Evolutionary conservation across 2,888 invertebrate genomes (phyloP), one percentile per base, ranked within the genome.

Genomic region (Apodemia hepburni): DNA sequence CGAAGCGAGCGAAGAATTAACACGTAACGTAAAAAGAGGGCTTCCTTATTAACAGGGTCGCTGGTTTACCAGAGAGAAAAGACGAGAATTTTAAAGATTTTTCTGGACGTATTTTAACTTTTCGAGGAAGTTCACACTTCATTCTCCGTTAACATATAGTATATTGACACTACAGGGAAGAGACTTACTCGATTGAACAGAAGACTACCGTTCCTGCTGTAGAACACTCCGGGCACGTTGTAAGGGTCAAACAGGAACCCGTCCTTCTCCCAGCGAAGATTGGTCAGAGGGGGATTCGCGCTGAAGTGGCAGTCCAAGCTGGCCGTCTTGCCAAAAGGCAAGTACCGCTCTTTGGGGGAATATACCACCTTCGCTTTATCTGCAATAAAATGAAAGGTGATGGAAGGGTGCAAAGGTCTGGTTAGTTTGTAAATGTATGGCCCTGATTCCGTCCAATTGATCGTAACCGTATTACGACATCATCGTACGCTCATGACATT

Each of bases 231-330:
- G 69, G 94, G 97, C 58, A 97, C 97, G 82, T 97, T 97, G 88
- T 96, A 97, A 0, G 97, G 97, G 80, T 98, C 97, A 82, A 96
- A 98, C 0, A 97, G 93, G 73, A 97, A 95, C 18, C 97, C 97
- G 80, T 98, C 97, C 82, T 98, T 98, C 81, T 97, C 97, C 98
- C 98, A 98, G 69, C 97, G 94, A 64, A 98, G 92, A 79, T 96
- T 96, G 61, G 96, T 96, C 70, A 98, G 91, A 9, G 98, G 97
- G 17, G 98, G 98, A 90, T 98, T 98, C 6, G 98, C 96, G 74
- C 97, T 94, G 79, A 97, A 97, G 82, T 97, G 97, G 81, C 98
- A 98, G 85, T 97, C 97, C 64, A 98, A 92, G 64, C 97, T 93
- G 9, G 96, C 97, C 5, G 96, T 94, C 74, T 95, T 94, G 22